Evolutionary conservation across 2,797 vertebrate genomes (phyloP).

Genomic region (Sebastolobus altivelis): DNA sequence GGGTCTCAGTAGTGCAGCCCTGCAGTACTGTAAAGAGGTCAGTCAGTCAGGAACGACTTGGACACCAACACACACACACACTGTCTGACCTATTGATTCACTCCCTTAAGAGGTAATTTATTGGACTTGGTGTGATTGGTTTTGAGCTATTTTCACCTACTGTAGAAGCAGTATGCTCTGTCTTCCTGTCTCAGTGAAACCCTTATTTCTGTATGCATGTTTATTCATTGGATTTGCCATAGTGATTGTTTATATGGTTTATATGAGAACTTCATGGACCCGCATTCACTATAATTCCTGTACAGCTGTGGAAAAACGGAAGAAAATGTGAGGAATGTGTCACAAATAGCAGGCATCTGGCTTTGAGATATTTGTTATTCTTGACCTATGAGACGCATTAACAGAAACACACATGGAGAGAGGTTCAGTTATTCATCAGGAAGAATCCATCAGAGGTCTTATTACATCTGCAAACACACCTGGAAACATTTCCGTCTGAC

Average conservation of each 20-base stretch:
- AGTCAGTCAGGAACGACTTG: conserved; percentile 23
- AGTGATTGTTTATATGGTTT: background rate
- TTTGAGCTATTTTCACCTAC: conserved; percentile 30
- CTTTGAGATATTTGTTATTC: conserved; percentile 15
- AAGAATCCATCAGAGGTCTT: conserved; percentile 23
- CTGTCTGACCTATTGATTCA: conserved; percentile 68
- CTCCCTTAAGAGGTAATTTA: conserved; percentile 54
- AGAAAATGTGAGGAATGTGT: background rate
- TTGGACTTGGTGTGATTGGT: conserved; percentile 49
- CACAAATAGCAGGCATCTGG: background rate
- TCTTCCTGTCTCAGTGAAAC: conserved; percentile 3
- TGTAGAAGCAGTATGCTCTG: background rate
- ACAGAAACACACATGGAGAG: background rate
- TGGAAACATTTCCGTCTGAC: conserved; percentile 37
- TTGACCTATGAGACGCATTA: conserved; percentile 18
- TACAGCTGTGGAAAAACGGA: background rate
- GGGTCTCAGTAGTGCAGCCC: conserved; percentile 24
- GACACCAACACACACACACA: conserved; percentile 3
- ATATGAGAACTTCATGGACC: background rate
- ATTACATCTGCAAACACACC: conserved; percentile 37
- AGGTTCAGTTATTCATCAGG: conserved; percentile 5
- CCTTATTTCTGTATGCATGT: background rate
- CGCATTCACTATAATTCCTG: background rate
- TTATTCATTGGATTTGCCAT: background rate
- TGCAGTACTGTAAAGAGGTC: conserved; percentile 45